These are phyloP conservation scores for Helleia helle DNA, from an alignment of 2,888 invertebrate species.

Conservation along the genomic window DNA sequence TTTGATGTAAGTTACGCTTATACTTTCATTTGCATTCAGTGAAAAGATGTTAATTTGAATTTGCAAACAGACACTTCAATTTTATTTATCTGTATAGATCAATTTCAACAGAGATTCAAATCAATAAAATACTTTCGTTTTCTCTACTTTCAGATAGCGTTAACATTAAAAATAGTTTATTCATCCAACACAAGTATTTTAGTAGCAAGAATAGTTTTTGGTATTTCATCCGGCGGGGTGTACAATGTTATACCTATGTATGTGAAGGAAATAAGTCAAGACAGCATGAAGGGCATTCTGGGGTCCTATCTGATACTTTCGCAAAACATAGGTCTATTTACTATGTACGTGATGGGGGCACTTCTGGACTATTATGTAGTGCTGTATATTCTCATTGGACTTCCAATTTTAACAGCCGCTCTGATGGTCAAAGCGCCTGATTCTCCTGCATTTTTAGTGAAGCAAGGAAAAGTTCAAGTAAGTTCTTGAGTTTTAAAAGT, in stretches of 20 bases:
- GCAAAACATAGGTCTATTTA: conserved; percentile 36
- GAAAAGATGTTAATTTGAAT: too few relatives aligned
- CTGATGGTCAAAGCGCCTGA: conserved; percentile 41
- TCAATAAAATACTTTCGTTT: neutral
- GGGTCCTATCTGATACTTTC: conserved; percentile 30
- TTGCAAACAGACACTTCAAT: too few relatives aligned
- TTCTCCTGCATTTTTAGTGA: conserved; percentile 45
- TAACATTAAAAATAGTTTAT: conserved; percentile 39
- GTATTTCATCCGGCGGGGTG: conserved; percentile 34
- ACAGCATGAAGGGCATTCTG: conserved; percentile 36
- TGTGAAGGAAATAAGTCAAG: conserved; percentile 42
- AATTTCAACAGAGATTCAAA: neutral
- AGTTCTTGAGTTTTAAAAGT: too few relatives aligned
- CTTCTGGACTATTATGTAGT: conserved; percentile 37
- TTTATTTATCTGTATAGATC: too few relatives aligned
- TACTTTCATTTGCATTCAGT: too few relatives aligned
- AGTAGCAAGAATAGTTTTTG: conserved; percentile 32
- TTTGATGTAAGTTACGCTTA: too few relatives aligned
- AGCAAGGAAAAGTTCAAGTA: conserved; percentile 37
- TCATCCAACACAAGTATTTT: conserved; percentile 30
- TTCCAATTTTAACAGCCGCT: conserved; percentile 29
- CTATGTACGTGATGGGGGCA: conserved; percentile 37
- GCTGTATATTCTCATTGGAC: conserved; percentile 28
- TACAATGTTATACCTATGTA: conserved; percentile 41
- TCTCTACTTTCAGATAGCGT: conserved; percentile 36